Evolutionary conservation across 30 jellyfish, hydroid and myxozoan genomes (phyloP), one percentile per base, ranked within the genome.

Genomic region (Phacellophora camtschatica): DNA sequence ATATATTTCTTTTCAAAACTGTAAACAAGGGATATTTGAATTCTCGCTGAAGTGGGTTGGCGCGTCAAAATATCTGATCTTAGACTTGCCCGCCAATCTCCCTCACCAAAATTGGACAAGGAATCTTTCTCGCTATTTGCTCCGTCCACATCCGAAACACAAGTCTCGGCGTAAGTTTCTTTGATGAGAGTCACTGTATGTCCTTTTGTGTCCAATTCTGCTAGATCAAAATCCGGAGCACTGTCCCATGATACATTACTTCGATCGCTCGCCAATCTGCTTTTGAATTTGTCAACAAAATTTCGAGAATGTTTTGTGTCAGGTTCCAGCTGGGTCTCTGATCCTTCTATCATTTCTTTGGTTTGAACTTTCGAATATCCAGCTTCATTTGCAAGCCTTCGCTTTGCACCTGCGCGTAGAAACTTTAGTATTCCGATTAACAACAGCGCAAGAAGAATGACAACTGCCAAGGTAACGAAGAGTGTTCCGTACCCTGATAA

Each of bases 11-110:
- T 64, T 19, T 89, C 90, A 4, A 29, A 35, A 59, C 68, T 67
- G 65, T 67, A 64, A 22, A 89, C 53, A 65, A 89, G 46, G 10
- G 92, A 71, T 6, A 85, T 20, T n/a, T 89, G 93, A 3, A 80
- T 18, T 35, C 54, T 34, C 4, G 57, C 51, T 15, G 73, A n/a
- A 0, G 29, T 24, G 4, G 61, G 4, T 8, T 23, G 33, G 51
- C 63, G 46, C 0, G 33, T 45, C 1, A 59, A 32, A 11, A 43
- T 62, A 32, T 37, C 45, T 19, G 82, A 11, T 19, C 41, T 8
- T 16, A 39, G 51, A 16, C 28, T 16, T 10, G n/a, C 28, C 27
- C 4, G 61, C 61, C 61, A 46, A 11, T 46, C 20, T 46, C 3
- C 2, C 42, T 72, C 80, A 0, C 62, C 80, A 61, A 24, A 61